These are phyloP conservation scores for Brienomyrus brachyistius DNA, from an alignment of 2,113 vertebrate species.

Conservation along the genomic window DNA sequence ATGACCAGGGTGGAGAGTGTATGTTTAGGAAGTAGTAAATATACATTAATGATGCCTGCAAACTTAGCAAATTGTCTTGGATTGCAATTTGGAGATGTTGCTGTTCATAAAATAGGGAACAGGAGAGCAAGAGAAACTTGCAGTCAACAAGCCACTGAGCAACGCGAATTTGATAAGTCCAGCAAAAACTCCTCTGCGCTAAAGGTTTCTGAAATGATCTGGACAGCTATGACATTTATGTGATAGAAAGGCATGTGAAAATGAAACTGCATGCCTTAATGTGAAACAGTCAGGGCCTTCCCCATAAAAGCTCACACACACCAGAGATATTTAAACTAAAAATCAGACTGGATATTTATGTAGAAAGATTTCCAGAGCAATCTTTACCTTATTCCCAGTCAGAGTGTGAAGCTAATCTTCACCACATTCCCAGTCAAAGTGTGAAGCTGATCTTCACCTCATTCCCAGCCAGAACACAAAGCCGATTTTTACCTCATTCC, in stretches of 20 bases:
- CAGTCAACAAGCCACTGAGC: neutral
- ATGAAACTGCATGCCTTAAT: neutral
- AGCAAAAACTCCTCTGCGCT: neutral
- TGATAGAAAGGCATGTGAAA: neutral
- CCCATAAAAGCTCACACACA: neutral
- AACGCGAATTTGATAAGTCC: neutral
- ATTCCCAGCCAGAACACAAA: neutral
- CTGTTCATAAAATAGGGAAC: neutral
- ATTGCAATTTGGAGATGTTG: neutral
- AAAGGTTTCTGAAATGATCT: neutral
- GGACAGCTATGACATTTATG: neutral
- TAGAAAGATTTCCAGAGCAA: neutral
- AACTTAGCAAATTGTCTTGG: conserved; percentile 1
- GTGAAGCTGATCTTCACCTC: neutral
- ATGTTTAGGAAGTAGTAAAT: neutral
- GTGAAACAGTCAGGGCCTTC: neutral
- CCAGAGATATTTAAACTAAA: neutral
- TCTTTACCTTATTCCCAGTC: neutral
- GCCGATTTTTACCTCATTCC: neutral
- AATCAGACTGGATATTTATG: neutral
- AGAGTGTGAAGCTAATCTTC: neutral
- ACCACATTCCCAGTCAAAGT: neutral
- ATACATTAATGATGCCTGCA: conserved; percentile 1
- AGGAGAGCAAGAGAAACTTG: neutral
- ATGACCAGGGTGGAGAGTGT: neutral